Evolutionary conservation across 2,888 invertebrate genomes (phyloP), one percentile per base, ranked within the genome.

Genomic region (Bombylius major): DNA sequence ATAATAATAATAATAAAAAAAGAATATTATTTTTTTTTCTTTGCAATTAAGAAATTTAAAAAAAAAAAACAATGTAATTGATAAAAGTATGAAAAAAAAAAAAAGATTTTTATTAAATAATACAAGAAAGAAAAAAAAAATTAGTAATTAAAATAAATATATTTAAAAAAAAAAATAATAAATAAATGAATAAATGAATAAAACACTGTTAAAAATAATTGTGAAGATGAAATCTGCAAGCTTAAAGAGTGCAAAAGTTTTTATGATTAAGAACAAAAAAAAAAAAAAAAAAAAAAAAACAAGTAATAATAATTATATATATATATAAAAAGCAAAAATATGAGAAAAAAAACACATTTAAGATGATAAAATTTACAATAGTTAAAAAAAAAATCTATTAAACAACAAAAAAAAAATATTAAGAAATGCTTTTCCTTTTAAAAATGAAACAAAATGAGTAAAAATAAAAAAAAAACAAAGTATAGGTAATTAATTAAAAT

Each of bases 221-320:
- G 57, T 58, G 55, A 59, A 58, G 36, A 58, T 56, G 57, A 51
- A 46, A 58, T 55, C 62, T 61, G 63, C 62, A 64, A 61, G 64
- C 63, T 62, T 62, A 63, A 63, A 62, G 59, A 61, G 62, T 65
- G 61, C 62, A 63, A 64, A 62, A 61, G 54, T 54, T 61, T 60
- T 60, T 56, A 61, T 58, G 57, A 59, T 60, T 59, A 58, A 59
- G 56, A 64, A 64, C 58, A 65, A 62, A 64, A 62, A 65, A 57
- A 59, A 62, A 58, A 59, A 62, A 56, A 55, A 56, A 57, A 58
- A 58, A 56, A 59, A 58, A 62, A 56, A 57, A 60, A 53, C 53
- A 60, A 58, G 57, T 55, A 54, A 55, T 57, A 57, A 59, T 53
- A 58, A 51, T 32, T 39, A 42, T 34, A 50, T 34, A 55, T 46